Evolutionary conservation across 2,888 invertebrate species (phyloP).

Genomic region (Caenorhabditis sp.): DNA sequence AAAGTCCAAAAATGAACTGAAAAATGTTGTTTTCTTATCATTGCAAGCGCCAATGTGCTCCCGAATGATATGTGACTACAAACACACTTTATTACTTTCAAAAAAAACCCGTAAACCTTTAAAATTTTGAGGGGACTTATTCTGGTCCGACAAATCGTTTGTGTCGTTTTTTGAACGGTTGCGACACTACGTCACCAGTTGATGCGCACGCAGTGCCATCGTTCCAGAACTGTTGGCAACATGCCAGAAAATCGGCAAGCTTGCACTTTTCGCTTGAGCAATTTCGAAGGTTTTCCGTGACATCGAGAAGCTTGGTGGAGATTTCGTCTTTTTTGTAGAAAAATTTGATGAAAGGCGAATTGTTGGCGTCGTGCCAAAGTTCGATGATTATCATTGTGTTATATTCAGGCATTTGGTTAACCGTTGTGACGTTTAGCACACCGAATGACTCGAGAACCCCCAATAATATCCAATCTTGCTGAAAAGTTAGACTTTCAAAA

Average conservation of each 20-base stretch:
- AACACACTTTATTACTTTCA: too few species aligned
- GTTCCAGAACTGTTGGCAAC: too few species aligned
- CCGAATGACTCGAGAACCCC: constrained; percentile 25
- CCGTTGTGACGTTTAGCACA: constrained; percentile 18
- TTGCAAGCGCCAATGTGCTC: background rate
- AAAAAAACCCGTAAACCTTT: too few species aligned
- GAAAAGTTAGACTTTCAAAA: background rate
- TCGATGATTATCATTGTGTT: constrained; percentile 39
- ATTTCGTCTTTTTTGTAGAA: background rate
- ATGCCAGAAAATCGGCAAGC: too few species aligned
- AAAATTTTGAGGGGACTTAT: too few species aligned
- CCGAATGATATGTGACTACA: background rate
- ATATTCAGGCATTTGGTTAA: constrained; percentile 19
- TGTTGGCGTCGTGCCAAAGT: constrained; percentile 4
- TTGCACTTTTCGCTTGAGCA: too few species aligned
- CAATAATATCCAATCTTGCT: constrained; percentile 41
- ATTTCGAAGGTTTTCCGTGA: background rate
- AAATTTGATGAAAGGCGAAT: constrained; percentile 12
- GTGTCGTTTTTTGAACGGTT: too few species aligned
- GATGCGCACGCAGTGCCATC: background rate
- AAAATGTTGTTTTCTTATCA: background rate
- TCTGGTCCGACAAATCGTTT: too few species aligned
- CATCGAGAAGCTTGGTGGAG: background rate
- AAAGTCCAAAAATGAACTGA: background rate
- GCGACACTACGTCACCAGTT: background rate